phyloP scores from a whole-genome alignment of 2,888 invertebrate genomes.

The Sesia bembeciformis region DNA sequence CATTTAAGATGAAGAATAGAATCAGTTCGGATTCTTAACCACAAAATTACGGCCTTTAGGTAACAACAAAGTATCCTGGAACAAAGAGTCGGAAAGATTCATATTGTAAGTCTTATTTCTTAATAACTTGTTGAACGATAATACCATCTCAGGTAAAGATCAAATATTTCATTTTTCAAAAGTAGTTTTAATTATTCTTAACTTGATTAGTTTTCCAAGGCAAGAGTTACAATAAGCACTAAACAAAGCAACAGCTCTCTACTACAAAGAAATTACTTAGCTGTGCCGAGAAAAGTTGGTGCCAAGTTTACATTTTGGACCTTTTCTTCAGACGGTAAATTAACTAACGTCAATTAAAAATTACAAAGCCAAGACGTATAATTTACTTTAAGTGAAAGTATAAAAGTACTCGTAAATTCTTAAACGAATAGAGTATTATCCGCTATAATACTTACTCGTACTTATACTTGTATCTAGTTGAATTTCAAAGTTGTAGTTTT shows the following conservation, averaged over 20 bases:
- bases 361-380: no score
- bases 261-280: constrained; percentile 43
- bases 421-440: no score
- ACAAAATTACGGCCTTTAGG: not conserved
- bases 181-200: no score
- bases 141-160: not conserved
- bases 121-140: not conserved
- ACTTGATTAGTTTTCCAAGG: constrained; percentile 18
- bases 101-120: not conserved
- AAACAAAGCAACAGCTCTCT: constrained; percentile 20
- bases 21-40: no score
- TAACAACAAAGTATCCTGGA: not conserved
- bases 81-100: not conserved
- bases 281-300: constrained; percentile 45
- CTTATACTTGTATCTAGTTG: no score
- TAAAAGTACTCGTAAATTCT: no score
- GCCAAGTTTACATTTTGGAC: constrained; percentile 28
- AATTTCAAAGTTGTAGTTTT: no score
- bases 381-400: no score
- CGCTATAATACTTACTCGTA: no score
- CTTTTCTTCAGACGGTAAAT: no score
- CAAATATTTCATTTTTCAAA: not conserved
- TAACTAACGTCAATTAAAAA: no score
- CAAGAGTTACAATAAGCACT: constrained; percentile 35
- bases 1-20: no score